A percentile compares a stretch with the other conserved stretches of the same genome.
Conservation (phyloP, 37 sponge, comb jelly and placozoan species). For the Ianthella basta region DNA sequence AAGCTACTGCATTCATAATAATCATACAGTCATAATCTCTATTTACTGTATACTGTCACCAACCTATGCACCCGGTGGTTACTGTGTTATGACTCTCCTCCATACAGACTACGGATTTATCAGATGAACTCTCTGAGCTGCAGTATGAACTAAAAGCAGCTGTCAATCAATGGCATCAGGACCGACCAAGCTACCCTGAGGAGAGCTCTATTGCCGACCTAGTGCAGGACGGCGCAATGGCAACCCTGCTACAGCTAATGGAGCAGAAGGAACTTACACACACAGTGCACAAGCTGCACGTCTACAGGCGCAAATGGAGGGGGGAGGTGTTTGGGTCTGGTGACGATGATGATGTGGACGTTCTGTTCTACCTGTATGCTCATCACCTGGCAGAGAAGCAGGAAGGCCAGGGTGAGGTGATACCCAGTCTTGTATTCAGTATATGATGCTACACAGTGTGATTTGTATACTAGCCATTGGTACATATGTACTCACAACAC, state of each 20-base stretch:
- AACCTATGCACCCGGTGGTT: no score
- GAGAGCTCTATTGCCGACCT: not conserved
- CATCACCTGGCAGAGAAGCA: constrained; percentile 42
- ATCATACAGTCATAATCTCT: no score
- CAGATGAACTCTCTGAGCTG: constrained; percentile 55
- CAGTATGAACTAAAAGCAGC: constrained; percentile 14
- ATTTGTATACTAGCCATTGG: no score
- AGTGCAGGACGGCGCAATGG: not conserved
- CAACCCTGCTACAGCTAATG: not conserved
- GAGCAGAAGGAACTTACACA: constrained; percentile 36
- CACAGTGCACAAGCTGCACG: constrained; percentile 57
- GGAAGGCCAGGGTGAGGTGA: constrained; percentile 28
- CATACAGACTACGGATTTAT: constrained; percentile 49
- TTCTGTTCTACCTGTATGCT: constrained; percentile 73
- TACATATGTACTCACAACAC: no score
- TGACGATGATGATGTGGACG: constrained; percentile 70
- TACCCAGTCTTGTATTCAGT: not conserved
- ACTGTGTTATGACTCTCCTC: not conserved
- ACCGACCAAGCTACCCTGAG: constrained; percentile 5
- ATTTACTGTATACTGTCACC: no score
- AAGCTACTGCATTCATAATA: no score
- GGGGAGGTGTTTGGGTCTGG: constrained; percentile 49
- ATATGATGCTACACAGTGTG: no score
- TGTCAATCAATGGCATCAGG: constrained; percentile 18
- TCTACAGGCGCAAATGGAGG: constrained; percentile 51